These are phyloP conservation scores for Odontothrips loti DNA, from an alignment of 2,888 invertebrate species.

Conservation along the genomic window DNA sequence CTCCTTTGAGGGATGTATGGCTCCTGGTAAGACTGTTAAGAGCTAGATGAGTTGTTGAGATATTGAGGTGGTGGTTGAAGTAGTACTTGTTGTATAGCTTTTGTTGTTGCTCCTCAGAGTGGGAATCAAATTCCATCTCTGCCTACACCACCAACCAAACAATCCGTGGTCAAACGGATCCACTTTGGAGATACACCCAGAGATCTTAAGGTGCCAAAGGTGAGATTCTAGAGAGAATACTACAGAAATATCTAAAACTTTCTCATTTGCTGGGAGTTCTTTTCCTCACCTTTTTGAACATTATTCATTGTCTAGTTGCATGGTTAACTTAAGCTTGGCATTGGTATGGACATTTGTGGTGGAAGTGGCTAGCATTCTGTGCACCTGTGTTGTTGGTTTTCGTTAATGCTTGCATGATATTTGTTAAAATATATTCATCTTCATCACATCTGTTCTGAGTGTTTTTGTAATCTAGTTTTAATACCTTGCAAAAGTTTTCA, in stretches of 20 bases:
- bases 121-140: slow-evolving; percentile 10
- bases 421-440: too few relatives aligned
- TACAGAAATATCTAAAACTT: slow-evolving; percentile 40
- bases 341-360: too few relatives aligned
- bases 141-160: slow-evolving; percentile 31
- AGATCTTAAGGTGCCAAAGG: slow-evolving; percentile 44
- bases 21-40: background rate
- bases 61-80: background rate
- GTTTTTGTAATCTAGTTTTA: too few relatives aligned
- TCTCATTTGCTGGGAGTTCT: slow-evolving; percentile 43
- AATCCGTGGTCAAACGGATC: slow-evolving; percentile 51
- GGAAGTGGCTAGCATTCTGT: too few relatives aligned
- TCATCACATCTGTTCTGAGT: too few relatives aligned
- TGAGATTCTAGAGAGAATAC: background rate
- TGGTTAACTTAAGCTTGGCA: too few relatives aligned
- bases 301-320: slow-evolving; percentile 45
- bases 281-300: slow-evolving; percentile 52
- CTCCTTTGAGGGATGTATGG: background rate
- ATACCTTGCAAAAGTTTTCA: too few relatives aligned
- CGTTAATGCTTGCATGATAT: too few relatives aligned
- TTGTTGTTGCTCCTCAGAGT: slow-evolving; percentile 15
- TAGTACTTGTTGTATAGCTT: slow-evolving; percentile 6
- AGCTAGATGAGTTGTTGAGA: background rate
- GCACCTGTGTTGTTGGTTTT: too few relatives aligned
- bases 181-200: slow-evolving; percentile 47